These are phyloP conservation scores for Linyphia triangularis DNA, from an alignment of 2,888 invertebrate genomes.

Conservation along the genomic window DNA sequence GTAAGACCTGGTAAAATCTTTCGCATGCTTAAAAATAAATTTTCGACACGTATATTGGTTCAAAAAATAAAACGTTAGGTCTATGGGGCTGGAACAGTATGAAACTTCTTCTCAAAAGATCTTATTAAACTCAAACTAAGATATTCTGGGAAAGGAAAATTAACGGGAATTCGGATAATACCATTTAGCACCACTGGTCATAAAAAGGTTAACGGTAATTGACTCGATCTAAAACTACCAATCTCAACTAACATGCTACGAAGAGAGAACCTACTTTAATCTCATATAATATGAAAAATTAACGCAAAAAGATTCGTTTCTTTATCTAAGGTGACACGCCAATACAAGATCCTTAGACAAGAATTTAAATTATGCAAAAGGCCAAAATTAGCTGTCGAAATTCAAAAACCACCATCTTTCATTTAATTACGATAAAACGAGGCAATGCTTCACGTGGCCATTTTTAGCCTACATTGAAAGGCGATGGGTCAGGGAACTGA, in stretches of 20 bases:
- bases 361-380: conserved; percentile 64
- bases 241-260: not conserved
- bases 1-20: too few relatives aligned
- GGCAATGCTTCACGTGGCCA: conserved; percentile 27
- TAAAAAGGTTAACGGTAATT: not conserved
- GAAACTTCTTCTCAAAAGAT: not conserved
- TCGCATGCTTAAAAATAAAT: too few relatives aligned
- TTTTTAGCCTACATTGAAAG: conserved; percentile 38
- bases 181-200: not conserved
- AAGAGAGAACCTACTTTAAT: not conserved
- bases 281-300: not conserved
- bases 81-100: too few relatives aligned
- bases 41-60: too few relatives aligned
- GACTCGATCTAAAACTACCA: not conserved
- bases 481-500: conserved; percentile 34
- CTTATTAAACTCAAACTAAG: not conserved
- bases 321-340: conserved; percentile 7
- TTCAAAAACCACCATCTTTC: conserved; percentile 43
- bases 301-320: not conserved
- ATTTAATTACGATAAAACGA: conserved; percentile 36
- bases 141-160: not conserved
- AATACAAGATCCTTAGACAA: not conserved
- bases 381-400: conserved; percentile 60
- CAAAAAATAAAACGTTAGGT: too few relatives aligned
- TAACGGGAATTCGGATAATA: not conserved